Percentiles rank a stretch among this genome's conserved stretches.
These are phyloP conservation scores for Cantharis nigra DNA, from an alignment of 2,888 invertebrate genomes.

Conservation along the genomic window DNA sequence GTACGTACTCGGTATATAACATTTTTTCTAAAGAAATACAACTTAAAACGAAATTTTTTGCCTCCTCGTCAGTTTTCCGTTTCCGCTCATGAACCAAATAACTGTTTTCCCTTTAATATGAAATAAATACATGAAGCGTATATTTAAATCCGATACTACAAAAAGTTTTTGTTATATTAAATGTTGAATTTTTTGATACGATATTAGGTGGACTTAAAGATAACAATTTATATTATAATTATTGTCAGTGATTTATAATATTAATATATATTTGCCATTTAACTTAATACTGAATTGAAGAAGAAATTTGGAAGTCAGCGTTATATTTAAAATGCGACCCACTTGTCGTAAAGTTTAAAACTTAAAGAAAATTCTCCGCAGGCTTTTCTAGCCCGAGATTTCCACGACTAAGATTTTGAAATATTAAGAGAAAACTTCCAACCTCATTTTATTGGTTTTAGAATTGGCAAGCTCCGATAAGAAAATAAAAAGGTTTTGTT, in stretches of 20 bases:
- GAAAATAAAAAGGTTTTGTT: neutral
- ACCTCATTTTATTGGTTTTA: constrained; percentile 7
- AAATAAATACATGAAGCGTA: neutral
- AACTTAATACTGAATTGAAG: neutral
- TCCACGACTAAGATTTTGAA: constrained; percentile 8
- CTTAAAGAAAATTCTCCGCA: constrained; percentile 8
- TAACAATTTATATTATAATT: neutral
- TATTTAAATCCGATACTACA: neutral
- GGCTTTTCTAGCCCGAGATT: neutral
- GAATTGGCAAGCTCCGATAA: constrained; percentile 1
- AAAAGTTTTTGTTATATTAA: too few relatives aligned
- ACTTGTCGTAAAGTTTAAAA: constrained; percentile 1
- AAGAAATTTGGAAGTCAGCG: neutral
- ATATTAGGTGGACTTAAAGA: neutral
- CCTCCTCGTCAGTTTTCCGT: neutral
- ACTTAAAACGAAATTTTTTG: neutral
- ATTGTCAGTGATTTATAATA: neutral
- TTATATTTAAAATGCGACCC: neutral
- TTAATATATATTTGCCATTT: neutral
- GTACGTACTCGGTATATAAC: neutral
- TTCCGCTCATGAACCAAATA: neutral
- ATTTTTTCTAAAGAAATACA: neutral
- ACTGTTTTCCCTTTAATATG: neutral
- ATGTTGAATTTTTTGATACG: too few relatives aligned
- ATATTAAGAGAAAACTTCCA: constrained; percentile 8